phyloP scores from a whole-genome alignment of 2,113 vertebrate species.

The Chamaea fasciata region DNA sequence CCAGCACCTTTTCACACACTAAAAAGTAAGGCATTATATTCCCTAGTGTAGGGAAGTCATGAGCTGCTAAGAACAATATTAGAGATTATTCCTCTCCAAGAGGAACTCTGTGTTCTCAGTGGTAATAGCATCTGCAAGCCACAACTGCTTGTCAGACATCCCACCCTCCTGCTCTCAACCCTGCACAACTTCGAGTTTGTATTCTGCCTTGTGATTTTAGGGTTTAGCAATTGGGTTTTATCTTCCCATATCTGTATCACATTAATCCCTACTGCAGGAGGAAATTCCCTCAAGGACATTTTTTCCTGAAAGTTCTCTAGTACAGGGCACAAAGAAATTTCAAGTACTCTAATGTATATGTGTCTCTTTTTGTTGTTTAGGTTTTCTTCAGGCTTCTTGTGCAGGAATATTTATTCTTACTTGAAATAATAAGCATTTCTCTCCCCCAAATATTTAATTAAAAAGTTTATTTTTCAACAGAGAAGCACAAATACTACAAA shows the following conservation, averaged over 20 bases:
- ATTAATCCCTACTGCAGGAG: background rate
- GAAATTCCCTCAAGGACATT: background rate
- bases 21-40: background rate
- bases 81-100: background rate
- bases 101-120: background rate
- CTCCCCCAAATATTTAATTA: background rate
- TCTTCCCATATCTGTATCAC: background rate
- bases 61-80: background rate
- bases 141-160: background rate
- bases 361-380: background rate
- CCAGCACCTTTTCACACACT: background rate
- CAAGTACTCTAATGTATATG: background rate
- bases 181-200: background rate
- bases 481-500: background rate
- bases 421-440: background rate
- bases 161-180: background rate
- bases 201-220: background rate
- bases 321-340: background rate
- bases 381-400: background rate
- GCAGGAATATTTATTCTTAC: background rate
- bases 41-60: background rate
- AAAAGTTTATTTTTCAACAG: background rate
- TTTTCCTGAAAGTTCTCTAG: background rate
- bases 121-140: background rate
- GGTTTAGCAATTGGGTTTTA: background rate